Percentiles rank a stretch among this genome's conserved stretches.
Evolutionary conservation across 2,888 invertebrate species (phyloP).

Genomic region (Buathra laborator): DNA sequence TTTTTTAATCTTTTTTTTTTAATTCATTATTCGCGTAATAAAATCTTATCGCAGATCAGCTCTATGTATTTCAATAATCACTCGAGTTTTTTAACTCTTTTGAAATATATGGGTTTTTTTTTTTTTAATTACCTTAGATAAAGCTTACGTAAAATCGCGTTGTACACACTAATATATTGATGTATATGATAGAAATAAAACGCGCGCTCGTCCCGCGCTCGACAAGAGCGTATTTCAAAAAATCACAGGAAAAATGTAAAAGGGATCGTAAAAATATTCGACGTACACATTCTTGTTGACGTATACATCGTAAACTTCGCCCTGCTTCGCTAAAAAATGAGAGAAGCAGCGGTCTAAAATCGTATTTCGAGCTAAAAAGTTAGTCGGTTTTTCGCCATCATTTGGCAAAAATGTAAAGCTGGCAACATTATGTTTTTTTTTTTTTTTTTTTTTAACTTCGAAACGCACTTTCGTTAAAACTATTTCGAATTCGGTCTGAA

Average conservation of each 20-base stretch:
- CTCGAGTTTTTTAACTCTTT: conserved; percentile 54
- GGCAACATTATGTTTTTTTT: conserved; percentile 28
- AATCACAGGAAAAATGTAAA: conserved; percentile 46
- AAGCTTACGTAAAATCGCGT: conserved; percentile 48
- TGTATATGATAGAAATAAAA: conserved; percentile 36
- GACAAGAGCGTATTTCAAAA: neutral
- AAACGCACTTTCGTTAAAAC: conserved; percentile 43
- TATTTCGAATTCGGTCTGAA: conserved; percentile 46
- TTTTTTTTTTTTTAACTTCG: conserved; percentile 33
- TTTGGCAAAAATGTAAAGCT: conserved; percentile 32
- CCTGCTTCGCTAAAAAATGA: conserved; percentile 18
- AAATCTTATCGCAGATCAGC: conserved; percentile 59
- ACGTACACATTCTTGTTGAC: conserved; percentile 8
- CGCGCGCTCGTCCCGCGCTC: neutral
- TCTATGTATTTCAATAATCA: conserved; percentile 57
- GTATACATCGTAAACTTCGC: neutral
- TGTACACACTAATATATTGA: conserved; percentile 28
- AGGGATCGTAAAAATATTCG: conserved; percentile 40
- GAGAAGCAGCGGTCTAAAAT: conserved; percentile 42
- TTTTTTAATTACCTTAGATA: conserved; percentile 5
- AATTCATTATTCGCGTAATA: conserved; percentile 46
- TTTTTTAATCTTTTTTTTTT: neutral
- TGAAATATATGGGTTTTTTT: conserved; percentile 31
- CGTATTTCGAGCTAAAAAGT: conserved; percentile 34
- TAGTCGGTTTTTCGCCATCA: neutral